These are phyloP conservation scores for Orthosia incerta DNA, from an alignment of 2,888 invertebrate species.

Conservation along the genomic window DNA sequence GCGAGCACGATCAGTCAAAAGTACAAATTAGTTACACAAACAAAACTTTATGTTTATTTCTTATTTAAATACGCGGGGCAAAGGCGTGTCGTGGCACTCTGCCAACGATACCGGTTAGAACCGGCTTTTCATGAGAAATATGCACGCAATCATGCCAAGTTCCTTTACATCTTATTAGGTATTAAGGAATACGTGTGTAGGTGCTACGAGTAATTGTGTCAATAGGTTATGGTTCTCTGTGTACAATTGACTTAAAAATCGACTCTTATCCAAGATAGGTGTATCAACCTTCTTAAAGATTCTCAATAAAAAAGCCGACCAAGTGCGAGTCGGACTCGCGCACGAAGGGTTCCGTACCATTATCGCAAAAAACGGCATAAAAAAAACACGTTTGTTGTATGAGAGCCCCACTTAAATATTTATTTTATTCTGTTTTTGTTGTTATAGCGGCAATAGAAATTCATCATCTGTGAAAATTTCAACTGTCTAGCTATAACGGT, in stretches of 20 bases:
- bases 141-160: constrained; percentile 48
- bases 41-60: constrained; percentile 29
- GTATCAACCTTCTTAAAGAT: background rate
- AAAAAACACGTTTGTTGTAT: no score
- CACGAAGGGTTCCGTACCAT: no score
- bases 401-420: no score
- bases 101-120: constrained; percentile 53
- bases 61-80: constrained; percentile 43
- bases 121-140: constrained; percentile 47
- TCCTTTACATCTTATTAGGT: constrained; percentile 25
- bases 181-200: background rate
- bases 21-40: constrained; percentile 32
- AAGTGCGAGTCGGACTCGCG: no score
- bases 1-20: constrained; percentile 21
- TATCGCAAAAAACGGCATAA: no score
- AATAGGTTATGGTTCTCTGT: background rate
- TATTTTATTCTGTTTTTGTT: no score
- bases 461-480: no score
- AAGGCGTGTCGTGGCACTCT: constrained; percentile 60
- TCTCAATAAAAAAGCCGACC: no score
- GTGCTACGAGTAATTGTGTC: constrained; percentile 21
- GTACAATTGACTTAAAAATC: background rate
- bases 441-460: no score
- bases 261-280: background rate
- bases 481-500: no score